phyloP scores from a whole-genome alignment of 2,113 vertebrate genomes.

The Ammospiza caudacuta region DNA sequence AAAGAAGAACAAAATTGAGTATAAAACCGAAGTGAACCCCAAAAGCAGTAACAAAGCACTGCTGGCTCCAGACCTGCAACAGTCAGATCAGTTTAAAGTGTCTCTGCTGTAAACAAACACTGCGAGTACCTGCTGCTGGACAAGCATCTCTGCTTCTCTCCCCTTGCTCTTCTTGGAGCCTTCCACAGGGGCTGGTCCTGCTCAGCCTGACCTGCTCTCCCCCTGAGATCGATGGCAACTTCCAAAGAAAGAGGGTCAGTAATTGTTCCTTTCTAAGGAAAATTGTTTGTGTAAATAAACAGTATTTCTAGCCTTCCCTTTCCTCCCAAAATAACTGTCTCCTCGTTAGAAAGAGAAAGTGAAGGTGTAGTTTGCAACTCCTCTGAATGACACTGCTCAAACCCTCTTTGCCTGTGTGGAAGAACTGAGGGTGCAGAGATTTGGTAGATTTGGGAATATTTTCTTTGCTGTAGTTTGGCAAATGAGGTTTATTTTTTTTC shows the following conservation, averaged over 20 bases:
- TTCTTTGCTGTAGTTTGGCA: background rate
- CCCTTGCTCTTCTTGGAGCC: background rate
- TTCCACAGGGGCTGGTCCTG: background rate
- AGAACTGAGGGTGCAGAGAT: background rate
- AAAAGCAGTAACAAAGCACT: background rate
- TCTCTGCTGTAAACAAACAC: background rate
- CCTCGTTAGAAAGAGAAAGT: background rate
- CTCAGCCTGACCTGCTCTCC: background rate
- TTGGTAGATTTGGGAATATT: background rate
- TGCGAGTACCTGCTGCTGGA: background rate
- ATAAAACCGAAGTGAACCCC: background rate
- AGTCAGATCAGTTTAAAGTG: background rate
- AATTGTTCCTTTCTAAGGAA: background rate
- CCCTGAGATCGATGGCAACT: background rate
- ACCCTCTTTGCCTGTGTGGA: background rate
- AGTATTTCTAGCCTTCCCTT: background rate
- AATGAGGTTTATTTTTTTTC: background rate
- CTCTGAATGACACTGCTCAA: background rate
- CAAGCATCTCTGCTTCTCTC: background rate
- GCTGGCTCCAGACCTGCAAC: background rate
- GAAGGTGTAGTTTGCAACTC: background rate
- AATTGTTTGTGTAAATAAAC: background rate
- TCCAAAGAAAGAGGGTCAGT: background rate
- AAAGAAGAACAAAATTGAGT: background rate
- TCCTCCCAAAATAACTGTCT: background rate